Percentiles rank a stretch among this genome's conserved stretches.
These are phyloP conservation scores for Neosalanx taihuensis DNA, from an alignment of 2,797 vertebrate genomes.

Conservation along the genomic window DNA sequence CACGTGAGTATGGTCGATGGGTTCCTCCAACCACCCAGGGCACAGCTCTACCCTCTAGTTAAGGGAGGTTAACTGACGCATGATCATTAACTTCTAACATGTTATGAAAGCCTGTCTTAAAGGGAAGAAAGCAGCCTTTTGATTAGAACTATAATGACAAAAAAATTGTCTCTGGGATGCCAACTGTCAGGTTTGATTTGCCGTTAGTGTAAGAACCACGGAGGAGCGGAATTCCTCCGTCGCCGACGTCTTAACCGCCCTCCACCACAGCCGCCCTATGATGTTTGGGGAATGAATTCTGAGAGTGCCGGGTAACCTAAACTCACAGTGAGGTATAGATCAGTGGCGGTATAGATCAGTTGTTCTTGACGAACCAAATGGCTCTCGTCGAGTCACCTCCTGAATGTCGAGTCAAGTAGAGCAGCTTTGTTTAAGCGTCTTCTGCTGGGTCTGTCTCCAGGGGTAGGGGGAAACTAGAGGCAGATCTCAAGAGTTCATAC, in stretches of 20 bases:
- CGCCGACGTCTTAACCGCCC: neutral
- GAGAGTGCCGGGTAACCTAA: slow-evolving; percentile 19
- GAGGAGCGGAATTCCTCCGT: neutral
- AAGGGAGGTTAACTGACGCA: neutral
- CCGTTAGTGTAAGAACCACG: slow-evolving; percentile 7
- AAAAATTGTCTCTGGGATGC: neutral
- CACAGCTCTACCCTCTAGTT: neutral
- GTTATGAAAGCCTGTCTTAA: neutral
- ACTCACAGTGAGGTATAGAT: slow-evolving; percentile 9
- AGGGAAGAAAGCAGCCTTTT: neutral
- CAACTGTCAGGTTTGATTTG: slow-evolving; percentile 3
- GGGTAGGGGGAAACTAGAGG: slow-evolving; percentile 29
- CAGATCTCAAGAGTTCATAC: slow-evolving; percentile 37
- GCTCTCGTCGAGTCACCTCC: slow-evolving; percentile 1
- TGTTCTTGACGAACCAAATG: neutral
- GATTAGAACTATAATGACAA: neutral
- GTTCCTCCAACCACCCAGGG: slow-evolving; percentile 7
- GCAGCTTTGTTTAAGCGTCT: slow-evolving; percentile 28
- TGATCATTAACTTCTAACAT: slow-evolving; percentile 1
- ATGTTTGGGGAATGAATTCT: slow-evolving; percentile 7
- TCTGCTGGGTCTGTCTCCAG: slow-evolving; percentile 15
- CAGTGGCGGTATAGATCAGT: slow-evolving; percentile 3
- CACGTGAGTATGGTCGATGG: slow-evolving; percentile 79
- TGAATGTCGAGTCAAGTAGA: slow-evolving; percentile 35
- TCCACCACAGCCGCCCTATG: neutral